Evolutionary conservation across 1,140 invertebrate genomes (phyloP).

Genomic region (Halictus rubicundus): DNA sequence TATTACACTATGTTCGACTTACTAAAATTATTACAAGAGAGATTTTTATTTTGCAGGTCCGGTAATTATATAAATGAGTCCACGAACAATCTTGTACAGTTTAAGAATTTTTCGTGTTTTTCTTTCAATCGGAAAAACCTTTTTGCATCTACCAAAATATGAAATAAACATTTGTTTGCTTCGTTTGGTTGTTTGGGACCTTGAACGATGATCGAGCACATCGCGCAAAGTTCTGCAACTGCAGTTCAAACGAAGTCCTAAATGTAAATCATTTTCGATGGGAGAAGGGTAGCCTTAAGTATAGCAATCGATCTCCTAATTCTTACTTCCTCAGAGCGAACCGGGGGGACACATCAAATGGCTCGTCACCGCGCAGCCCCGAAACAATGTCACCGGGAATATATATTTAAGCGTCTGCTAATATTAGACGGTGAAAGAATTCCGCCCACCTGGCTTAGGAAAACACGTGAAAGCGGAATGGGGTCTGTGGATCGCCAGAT

Average conservation of each 20-base stretch:
- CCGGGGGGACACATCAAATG: conserved; percentile 36
- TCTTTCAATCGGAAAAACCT: no score
- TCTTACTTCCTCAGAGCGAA: conserved; percentile 59
- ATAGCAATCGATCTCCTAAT: conserved; percentile 65
- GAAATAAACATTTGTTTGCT: no score
- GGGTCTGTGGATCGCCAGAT: neutral
- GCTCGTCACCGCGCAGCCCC: conserved; percentile 13
- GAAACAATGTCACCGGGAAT: conserved; percentile 45
- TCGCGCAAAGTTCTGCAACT: neutral
- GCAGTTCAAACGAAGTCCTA: no score
- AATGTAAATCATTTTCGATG: neutral
- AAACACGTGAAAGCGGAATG: neutral
- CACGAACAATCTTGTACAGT: no score
- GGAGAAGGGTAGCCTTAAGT: conserved; percentile 26
- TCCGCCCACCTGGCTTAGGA: conserved; percentile 17
- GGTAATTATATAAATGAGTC: no score
- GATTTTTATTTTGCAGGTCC: no score
- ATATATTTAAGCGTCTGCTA: conserved; percentile 43
- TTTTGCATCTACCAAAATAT: no score
- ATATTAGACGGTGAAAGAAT: conserved; percentile 44
- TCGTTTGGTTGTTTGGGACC: no score
- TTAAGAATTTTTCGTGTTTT: no score
- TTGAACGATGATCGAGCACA: neutral
- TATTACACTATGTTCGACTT: no score
- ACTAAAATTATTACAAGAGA: no score